These are phyloP conservation scores for Theretra japonica DNA, from an alignment of 2,888 invertebrate species.

Conservation along the genomic window DNA sequence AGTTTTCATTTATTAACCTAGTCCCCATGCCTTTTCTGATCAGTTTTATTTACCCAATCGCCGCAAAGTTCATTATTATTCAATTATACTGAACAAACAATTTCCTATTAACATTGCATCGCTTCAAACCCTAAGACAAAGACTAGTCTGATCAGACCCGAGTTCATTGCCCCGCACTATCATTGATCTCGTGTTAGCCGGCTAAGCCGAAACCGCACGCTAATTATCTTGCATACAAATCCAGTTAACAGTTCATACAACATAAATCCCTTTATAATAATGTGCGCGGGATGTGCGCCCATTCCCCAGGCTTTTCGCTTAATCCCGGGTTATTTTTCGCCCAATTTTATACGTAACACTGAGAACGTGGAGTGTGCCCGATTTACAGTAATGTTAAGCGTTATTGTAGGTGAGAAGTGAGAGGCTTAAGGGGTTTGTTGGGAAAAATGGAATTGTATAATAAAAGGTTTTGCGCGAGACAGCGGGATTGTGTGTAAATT, in stretches of 20 bases:
- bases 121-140: not conserved
- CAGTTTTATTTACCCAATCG: too few species aligned
- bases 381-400: conserved; percentile 68
- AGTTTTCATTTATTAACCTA: too few species aligned
- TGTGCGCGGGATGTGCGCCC: conserved; percentile 36
- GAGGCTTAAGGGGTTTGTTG: conserved; percentile 5
- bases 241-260: conserved; percentile 35
- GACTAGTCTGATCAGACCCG: not conserved
- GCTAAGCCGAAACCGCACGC: conserved; percentile 40
- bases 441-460: conserved; percentile 48
- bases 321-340: conserved; percentile 53
- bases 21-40: too few species aligned
- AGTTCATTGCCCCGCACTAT: conserved; percentile 33
- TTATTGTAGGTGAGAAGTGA: conserved; percentile 54
- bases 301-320: conserved; percentile 47
- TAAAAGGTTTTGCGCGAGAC: not conserved
- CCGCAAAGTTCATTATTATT: not conserved
- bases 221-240: conserved; percentile 39
- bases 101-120: too few species aligned
- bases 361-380: conserved; percentile 58
- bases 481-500: not conserved
- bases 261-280: conserved; percentile 43
- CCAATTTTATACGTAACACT: conserved; percentile 56
- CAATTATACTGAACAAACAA: not conserved
- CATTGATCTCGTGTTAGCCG: conserved; percentile 36